Conservation (phyloP, 2,797 vertebrate species). For the Enteromius trimaculatus region DNA sequence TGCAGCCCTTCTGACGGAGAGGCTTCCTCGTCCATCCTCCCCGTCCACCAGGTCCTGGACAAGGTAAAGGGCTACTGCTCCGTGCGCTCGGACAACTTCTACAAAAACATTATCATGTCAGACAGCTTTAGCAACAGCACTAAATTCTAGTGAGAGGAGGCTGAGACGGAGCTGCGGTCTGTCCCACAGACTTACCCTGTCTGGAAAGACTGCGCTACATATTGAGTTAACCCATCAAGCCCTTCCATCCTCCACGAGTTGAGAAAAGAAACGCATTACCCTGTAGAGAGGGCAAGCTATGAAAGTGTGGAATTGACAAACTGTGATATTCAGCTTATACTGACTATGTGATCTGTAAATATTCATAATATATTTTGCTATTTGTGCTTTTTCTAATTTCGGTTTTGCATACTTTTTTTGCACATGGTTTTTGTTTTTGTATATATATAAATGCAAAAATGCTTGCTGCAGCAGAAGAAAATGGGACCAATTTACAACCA, state of each 20-base stretch:
- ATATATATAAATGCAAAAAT: constrained; percentile 38
- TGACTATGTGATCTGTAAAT: constrained; percentile 62
- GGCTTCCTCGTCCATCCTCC: constrained; percentile 88
- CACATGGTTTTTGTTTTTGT: constrained; percentile 46
- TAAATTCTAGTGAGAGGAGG: constrained; percentile 80
- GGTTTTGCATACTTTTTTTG: constrained; percentile 50
- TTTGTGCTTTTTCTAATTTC: constrained; percentile 55
- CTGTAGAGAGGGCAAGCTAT: constrained; percentile 42
- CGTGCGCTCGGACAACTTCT: constrained; percentile 92
- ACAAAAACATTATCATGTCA: constrained; percentile 95
- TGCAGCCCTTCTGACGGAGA: constrained; percentile 82
- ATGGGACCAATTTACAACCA: constrained; percentile 29
- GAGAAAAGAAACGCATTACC: constrained; percentile 38
- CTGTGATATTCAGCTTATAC: constrained; percentile 66
- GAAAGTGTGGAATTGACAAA: constrained; percentile 57
- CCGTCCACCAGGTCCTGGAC: constrained; percentile 93
- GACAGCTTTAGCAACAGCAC: constrained; percentile 92
- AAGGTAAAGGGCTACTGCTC: constrained; percentile 94
- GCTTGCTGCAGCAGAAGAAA: constrained; percentile 10
- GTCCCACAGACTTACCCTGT: constrained; percentile 23
- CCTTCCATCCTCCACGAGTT: neutral
- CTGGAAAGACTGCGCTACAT: constrained; percentile 33
- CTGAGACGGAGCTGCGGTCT: neutral
- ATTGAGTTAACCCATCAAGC: constrained; percentile 46
- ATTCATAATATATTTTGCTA: constrained; percentile 57